Evolutionary conservation across 2,888 invertebrate species (phyloP), one percentile per base, ranked within the genome.

Genomic region (Aleiodes testaceus): DNA sequence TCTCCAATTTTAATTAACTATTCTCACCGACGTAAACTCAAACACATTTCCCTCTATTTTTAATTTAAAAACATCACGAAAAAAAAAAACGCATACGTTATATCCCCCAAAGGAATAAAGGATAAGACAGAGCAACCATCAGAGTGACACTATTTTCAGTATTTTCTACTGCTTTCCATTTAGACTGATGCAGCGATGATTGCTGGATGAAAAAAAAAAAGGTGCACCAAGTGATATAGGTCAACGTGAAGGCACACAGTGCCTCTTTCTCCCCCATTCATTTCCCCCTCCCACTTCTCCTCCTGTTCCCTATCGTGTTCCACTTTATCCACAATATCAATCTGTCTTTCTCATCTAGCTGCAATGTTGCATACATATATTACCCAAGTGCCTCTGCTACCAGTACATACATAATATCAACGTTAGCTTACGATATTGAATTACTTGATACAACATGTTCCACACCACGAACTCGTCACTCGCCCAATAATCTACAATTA

Each of bases 401-500:
- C 22, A 63, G 42, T 68, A 69, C 22, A 18, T 69, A 44, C 36
- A 59, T 55, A 49, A 59, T 70, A 65, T 70, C 65, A 55, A 59
- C 50, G 42, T 64, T 53, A 36, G 26, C 53, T 55, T 72, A 64
- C 53, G 44, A 63, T 72, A 67, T 72, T 72, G 67, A 72, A 72
- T 68, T 72, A 72, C 71, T 71, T 63, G 52, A 66, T 72, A 72
- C 71, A 71, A 67, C 72, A 47, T 72, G 67, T 68, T 68, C 26
- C 55, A 44, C 45, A 64, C 72, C 67, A 63, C 66, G 55, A 68
- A 63, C 72, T 68, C 67, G 64, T 72, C 67, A 72, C 52, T 64
- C 50, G 45, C 20, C 72, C 67, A 72, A 72, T 72, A 72, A 72
- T 72, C 64, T 72, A 72, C 67, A 72, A 72, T 72, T 72, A 72